These are phyloP conservation scores for Halcyon malimbica DNA, from an alignment of 2,113 vertebrate species.

Conservation along the genomic window DNA sequence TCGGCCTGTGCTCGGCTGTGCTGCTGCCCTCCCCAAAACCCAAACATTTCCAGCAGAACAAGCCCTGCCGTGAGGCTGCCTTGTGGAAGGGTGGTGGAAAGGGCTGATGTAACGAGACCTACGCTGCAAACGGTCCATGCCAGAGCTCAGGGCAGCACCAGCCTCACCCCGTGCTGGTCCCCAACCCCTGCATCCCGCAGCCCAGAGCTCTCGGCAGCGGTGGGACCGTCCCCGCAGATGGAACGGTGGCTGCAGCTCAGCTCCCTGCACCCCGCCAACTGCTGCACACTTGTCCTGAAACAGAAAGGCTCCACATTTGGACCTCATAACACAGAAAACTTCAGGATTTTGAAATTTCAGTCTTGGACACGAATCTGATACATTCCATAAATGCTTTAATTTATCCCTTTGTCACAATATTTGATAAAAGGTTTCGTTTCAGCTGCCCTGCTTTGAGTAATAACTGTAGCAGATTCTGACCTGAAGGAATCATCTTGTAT, in stretches of 20 bases:
- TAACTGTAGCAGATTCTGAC: slow-evolving; percentile 21
- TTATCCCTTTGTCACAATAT: slow-evolving; percentile 53
- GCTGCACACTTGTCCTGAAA: not conserved
- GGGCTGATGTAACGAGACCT: not conserved
- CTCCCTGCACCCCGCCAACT: not conserved
- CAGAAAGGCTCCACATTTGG: slow-evolving; percentile 31
- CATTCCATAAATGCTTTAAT: slow-evolving; percentile 60
- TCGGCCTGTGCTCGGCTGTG: not conserved
- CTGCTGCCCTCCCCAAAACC: not conserved
- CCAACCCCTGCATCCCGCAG: rapidly evolving
- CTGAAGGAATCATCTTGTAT: slow-evolving; percentile 18
- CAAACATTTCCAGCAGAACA: not conserved
- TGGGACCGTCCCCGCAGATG: rapidly evolving
- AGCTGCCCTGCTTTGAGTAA: slow-evolving; percentile 37
- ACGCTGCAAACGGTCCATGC: rapidly evolving
- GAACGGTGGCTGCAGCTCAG: rapidly evolving
- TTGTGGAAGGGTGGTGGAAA: not conserved
- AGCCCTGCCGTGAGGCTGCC: not conserved
- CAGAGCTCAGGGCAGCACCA: not conserved
- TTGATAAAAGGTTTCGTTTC: slow-evolving; percentile 12
- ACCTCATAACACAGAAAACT: not conserved
- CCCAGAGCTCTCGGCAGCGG: not conserved
- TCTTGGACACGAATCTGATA: slow-evolving; percentile 56
- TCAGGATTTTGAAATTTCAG: slow-evolving; percentile 34
- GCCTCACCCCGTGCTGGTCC: not conserved